Conservation (phyloP, 2,797 vertebrate genomes). For the Leuciscus waleckii region DNA sequence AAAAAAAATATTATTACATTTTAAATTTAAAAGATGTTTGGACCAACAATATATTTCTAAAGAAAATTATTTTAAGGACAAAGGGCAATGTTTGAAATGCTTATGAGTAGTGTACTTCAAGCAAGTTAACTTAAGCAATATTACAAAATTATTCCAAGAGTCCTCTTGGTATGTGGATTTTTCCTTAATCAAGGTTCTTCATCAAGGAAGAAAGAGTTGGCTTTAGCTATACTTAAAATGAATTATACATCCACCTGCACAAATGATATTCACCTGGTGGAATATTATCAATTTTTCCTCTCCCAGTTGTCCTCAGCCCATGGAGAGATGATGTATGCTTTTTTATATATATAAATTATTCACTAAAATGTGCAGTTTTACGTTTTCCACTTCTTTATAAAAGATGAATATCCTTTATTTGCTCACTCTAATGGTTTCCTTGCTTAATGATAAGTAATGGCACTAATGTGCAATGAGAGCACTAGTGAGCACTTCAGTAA, state of each 20-base stretch:
- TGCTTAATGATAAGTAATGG: slow-evolving; percentile 42
- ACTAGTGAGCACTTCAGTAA: slow-evolving; percentile 27
- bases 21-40: not conserved
- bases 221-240: slow-evolving; percentile 53
- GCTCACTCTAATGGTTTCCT: slow-evolving; percentile 1
- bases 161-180: not conserved
- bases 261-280: slow-evolving; percentile 55
- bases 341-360: slow-evolving; percentile 15
- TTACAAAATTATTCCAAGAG: slow-evolving; percentile 12
- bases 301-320: slow-evolving; percentile 43
- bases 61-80: not conserved
- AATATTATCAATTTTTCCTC: slow-evolving; percentile 48
- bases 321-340: slow-evolving; percentile 18
- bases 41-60: not conserved
- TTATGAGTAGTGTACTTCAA: not conserved
- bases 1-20: not conserved
- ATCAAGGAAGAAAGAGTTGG: slow-evolving; percentile 35
- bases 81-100: not conserved
- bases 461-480: slow-evolving; percentile 32
- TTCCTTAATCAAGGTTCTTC: slow-evolving; percentile 6
- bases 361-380: slow-evolving; percentile 1
- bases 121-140: not conserved
- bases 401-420: slow-evolving; percentile 14
- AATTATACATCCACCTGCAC: slow-evolving; percentile 49
- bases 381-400: slow-evolving; percentile 13